Base-by-base conservation (phyloP, 2,888 invertebrate genomes). In the Lochmaea crataegi region DNA sequence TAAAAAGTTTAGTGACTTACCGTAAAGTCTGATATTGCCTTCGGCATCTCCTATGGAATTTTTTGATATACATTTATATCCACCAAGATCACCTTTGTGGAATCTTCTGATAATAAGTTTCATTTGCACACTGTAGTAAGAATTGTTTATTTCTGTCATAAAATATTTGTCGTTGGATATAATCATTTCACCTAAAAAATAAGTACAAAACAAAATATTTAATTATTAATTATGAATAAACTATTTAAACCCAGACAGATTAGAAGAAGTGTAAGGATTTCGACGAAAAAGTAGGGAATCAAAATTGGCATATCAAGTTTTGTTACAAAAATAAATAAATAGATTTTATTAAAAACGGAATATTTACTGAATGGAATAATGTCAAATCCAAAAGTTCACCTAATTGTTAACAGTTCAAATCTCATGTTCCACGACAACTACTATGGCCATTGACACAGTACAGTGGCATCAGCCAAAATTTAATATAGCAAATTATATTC, bases 11-110 rank as follows among this genome's bases (percentile, higher is more conserved):
- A 63, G 56, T 63, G 75, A 78, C 93, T 92, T 87, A 96, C 96
- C 95, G 86, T 96, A 96, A 78, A 96, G 90, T 81, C 95, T 91
- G 82, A 96, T 96, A 85, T 93, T 94, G 74, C 96, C 96, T 85
- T 96, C 96, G 14, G 96, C 95, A 82, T 95, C 95, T 0, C 96
- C 96, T 82, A 96, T 95, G 76, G 95, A 95, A 87, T 96, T 96
- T 88, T 96, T 96, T 67, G 96, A 96, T 83, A 95, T 95, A 88
- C 96, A 96, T 85, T 94, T 95, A 89, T 96, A 96, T 65, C 95
- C 95, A 16, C 95, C 95, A 80, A 95, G 90, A 85, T 95, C 95
- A 73, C 90, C 90, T 77, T 91, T 90, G 83, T 93, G 93, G 75
- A 96, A 90, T 80, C 92, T 91, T 71, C 91, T 90, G 63, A 96